Evolutionary conservation across 1,140 invertebrate species (phyloP).

Genomic region (Colletes gigas): DNA sequence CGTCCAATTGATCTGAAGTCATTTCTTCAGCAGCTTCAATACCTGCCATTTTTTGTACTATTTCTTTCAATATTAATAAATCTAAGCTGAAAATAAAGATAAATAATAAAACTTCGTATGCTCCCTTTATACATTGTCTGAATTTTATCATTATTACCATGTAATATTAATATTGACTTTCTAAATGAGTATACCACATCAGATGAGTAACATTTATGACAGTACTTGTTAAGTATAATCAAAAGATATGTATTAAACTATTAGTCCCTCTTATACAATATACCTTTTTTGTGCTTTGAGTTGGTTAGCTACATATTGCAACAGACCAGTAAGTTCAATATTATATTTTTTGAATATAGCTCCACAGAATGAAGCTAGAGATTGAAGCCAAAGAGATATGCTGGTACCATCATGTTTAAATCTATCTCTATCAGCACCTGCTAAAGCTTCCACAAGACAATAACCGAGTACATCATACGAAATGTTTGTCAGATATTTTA

Average conservation of each 20-base stretch:
- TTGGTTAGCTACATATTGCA: conserved; percentile 99
- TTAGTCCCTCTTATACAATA: conserved; percentile 15
- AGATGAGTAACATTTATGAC: too few relatives aligned
- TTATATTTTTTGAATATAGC: conserved; percentile 98
- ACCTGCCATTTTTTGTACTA: conserved; percentile 99
- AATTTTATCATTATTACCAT: not conserved
- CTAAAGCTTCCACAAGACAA: conserved; percentile 96
- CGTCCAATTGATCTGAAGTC: conserved; percentile 97
- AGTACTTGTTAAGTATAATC: too few relatives aligned
- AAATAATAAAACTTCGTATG: not conserved
- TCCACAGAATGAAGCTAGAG: conserved; percentile 96
- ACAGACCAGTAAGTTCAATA: conserved; percentile 95
- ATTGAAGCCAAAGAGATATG: conserved; percentile 96
- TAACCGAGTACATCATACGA: conserved; percentile 98
- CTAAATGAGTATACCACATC: too few relatives aligned
- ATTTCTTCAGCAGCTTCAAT: conserved; percentile 98
- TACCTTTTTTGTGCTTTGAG: conserved; percentile 97
- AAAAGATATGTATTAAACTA: not conserved
- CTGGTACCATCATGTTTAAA: conserved; percentile 96
- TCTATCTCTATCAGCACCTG: conserved; percentile 87
- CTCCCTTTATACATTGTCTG: too few relatives aligned
- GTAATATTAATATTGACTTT: too few relatives aligned
- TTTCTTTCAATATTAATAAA: conserved; percentile 97
- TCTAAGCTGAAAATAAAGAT: conserved; percentile 87
- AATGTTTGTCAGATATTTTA: conserved; percentile 97